Conservation (phyloP, 2,888 invertebrate species). For the Pandemis heparana region DNA sequence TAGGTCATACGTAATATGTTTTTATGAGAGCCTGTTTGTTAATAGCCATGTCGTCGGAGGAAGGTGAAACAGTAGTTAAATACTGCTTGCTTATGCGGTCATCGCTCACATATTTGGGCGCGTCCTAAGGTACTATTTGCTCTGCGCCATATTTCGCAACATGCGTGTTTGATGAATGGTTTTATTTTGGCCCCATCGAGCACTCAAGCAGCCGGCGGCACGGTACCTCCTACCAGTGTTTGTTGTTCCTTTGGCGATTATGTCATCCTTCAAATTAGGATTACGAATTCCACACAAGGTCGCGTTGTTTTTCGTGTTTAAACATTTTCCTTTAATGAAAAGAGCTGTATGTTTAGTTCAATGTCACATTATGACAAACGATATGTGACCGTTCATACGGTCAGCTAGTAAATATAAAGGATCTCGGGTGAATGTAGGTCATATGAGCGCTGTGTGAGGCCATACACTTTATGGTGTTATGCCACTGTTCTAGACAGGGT, state of each 20-base stretch:
- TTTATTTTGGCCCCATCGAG: constrained; percentile 36
- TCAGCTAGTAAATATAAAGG: constrained; percentile 43
- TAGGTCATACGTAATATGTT: constrained; percentile 52
- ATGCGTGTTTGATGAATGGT: constrained; percentile 25
- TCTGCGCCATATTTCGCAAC: constrained; percentile 36
- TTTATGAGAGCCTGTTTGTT: constrained; percentile 52
- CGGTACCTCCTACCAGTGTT: constrained; percentile 38
- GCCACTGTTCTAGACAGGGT: constrained; percentile 37
- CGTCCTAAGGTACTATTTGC: constrained; percentile 51
- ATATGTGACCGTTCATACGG: constrained; percentile 38
- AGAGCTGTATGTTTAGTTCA: constrained; percentile 15
- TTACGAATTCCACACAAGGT: constrained; percentile 39
- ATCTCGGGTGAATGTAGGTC: constrained; percentile 40
- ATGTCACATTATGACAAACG: constrained; percentile 29
- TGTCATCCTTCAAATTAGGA: constrained; percentile 49
- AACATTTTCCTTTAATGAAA: constrained; percentile 17
- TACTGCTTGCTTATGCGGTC: constrained; percentile 69
- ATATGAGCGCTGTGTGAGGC: constrained; percentile 58
- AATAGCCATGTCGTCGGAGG: constrained; percentile 49
- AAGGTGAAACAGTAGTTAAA: constrained; percentile 67
- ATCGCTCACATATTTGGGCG: constrained; percentile 71
- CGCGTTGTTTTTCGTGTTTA: constrained; percentile 24
- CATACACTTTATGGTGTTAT: constrained; percentile 59
- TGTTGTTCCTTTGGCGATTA: constrained; percentile 48
- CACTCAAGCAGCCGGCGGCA: constrained; percentile 28